Conservation (phyloP, 2,113 vertebrate species). For the Nannospalax galili region DNA sequence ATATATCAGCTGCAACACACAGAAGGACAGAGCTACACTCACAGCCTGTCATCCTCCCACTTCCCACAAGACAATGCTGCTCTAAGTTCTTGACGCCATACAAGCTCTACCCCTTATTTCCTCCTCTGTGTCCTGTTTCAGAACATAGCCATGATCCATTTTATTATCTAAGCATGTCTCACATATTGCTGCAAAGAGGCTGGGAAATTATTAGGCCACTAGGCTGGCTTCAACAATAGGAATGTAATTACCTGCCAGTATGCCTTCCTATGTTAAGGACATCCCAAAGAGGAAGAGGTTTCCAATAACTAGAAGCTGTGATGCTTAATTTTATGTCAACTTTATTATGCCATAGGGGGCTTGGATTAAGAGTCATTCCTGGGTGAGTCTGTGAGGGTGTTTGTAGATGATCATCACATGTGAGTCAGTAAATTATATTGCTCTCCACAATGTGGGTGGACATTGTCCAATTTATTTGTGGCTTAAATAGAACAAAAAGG, state of each 20-base stretch:
- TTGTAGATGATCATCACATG: background rate
- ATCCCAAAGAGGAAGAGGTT: background rate
- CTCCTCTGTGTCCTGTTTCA: background rate
- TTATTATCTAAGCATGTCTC: background rate
- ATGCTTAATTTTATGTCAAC: background rate
- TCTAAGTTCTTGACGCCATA: accelerated
- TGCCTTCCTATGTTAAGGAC: background rate
- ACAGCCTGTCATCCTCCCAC: accelerated
- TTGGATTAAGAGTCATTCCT: background rate
- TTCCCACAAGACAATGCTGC: background rate
- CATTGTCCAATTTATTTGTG: background rate
- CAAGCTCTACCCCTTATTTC: no score
- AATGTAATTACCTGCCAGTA: background rate
- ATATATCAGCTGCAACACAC: accelerated
- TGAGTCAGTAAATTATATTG: background rate
- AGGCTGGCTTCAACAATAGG: background rate
- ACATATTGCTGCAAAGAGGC: background rate
- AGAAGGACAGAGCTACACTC: no score
- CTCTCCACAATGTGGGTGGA: background rate
- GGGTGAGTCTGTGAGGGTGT: background rate
- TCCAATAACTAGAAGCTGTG: background rate
- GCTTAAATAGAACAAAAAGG: background rate
- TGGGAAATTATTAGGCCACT: background rate
- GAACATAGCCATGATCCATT: background rate
- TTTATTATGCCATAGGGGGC: background rate